Conservation (phyloP, 2,888 invertebrate genomes). For the Cheilosia variabilis region DNA sequence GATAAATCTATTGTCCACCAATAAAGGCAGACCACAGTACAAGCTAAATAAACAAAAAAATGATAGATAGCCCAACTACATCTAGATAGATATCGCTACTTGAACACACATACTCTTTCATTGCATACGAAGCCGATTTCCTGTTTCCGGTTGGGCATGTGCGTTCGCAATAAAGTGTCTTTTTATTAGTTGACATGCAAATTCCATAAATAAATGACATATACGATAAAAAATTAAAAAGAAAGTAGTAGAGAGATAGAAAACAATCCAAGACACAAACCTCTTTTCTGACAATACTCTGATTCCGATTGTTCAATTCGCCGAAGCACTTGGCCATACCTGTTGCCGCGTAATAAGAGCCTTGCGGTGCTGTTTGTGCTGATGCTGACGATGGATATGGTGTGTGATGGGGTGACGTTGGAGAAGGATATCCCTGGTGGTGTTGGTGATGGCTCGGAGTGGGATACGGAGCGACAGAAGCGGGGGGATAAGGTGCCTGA, state of each 20-base stretch:
- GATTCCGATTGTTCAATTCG: conserved; percentile 78
- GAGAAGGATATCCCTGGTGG: conserved; percentile 52
- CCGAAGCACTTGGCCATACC: conserved; percentile 79
- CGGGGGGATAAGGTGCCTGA: conserved; percentile 49
- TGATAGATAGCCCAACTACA: background rate
- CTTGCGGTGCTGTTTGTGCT: conserved; percentile 46
- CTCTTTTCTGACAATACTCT: conserved; percentile 80
- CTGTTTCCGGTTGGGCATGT: conserved; percentile 60
- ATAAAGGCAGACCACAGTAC: conserved; percentile 39
- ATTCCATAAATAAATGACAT: conserved; percentile 29
- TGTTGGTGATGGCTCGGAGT: conserved; percentile 73
- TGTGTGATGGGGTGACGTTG: conserved; percentile 40
- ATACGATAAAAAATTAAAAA: conserved; percentile 24
- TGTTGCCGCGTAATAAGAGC: conserved; percentile 77
- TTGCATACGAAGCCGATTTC: conserved; percentile 67
- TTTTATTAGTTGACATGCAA: conserved; percentile 37
- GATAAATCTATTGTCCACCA: conserved; percentile 60
- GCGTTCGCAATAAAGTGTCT: conserved; percentile 13
- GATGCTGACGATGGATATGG: conserved; percentile 66
- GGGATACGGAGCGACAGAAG: conserved; percentile 76
- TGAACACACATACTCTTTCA: conserved; percentile 49
- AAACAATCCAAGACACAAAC: conserved; percentile 79
- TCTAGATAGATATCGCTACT: background rate
- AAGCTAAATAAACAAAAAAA: background rate
- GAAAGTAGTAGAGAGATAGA: conserved; percentile 27